Conservation (phyloP, 2,797 vertebrate species). For the Tokudaia tokunoshimensis region DNA sequence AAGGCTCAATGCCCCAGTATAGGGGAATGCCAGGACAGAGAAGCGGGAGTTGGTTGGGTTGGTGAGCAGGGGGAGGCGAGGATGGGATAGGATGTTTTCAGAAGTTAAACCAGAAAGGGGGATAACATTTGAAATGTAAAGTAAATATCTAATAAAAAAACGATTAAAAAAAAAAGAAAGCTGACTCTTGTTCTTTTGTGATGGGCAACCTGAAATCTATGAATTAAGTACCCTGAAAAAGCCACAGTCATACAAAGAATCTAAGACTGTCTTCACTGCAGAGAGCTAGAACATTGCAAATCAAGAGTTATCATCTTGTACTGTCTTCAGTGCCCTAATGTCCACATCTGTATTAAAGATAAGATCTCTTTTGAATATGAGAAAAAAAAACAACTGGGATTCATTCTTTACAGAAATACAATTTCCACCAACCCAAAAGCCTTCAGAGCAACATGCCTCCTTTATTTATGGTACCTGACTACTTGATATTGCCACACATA, state of each 20-base stretch:
- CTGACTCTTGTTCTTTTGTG: not conserved
- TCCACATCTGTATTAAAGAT: not conserved
- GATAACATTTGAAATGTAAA: too few relatives aligned
- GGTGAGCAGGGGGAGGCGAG: too few relatives aligned
- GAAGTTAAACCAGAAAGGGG: too few relatives aligned
- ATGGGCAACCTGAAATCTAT: not conserved
- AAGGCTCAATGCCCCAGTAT: too few relatives aligned
- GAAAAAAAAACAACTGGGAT: not conserved
- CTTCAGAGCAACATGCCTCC: not conserved
- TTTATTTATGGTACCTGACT: not conserved
- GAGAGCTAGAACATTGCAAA: not conserved
- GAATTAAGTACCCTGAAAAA: not conserved
- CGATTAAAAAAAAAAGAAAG: not conserved
- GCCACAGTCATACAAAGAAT: not conserved
- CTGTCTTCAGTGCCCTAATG: not conserved
- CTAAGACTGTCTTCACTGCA: not conserved
- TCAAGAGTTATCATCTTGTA: not conserved
- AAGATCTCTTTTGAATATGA: not conserved
- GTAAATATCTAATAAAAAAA: too few relatives aligned
- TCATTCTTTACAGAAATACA: not conserved
- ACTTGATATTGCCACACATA: not conserved
- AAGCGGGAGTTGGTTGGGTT: too few relatives aligned
- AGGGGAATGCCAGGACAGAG: too few relatives aligned
- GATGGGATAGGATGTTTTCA: too few relatives aligned
- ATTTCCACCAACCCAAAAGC: not conserved